Evolutionary conservation across 2,113 vertebrate genomes (phyloP).

Genomic region (Micromys minutus): DNA sequence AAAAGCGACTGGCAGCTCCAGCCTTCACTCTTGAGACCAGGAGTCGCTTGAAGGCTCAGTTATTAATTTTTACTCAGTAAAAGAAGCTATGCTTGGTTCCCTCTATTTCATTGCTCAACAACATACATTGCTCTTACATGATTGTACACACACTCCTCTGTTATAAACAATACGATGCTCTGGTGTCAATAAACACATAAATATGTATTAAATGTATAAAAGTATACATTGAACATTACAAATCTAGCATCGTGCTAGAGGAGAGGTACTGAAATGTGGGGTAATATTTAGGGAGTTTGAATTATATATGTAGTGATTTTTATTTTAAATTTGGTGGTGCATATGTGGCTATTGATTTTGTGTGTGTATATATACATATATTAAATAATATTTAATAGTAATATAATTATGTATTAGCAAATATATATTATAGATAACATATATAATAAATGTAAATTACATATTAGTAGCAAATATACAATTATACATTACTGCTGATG

Average conservation of each 20-base stretch:
- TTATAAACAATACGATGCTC: neutral
- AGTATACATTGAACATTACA: neutral
- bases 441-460: neutral
- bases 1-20: neutral
- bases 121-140: neutral
- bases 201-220: neutral
- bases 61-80: slow-evolving; percentile 14
- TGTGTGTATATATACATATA: neutral
- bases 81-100: neutral
- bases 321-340: slow-evolving; percentile 28
- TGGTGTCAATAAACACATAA: neutral
- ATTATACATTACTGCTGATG: neutral
- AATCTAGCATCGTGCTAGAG: neutral
- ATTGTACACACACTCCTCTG: neutral
- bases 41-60: neutral
- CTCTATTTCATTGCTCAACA: neutral
- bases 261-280: neutral
- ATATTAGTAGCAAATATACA: neutral
- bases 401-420: neutral
- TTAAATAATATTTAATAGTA: neutral
- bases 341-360: neutral
- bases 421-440: neutral
- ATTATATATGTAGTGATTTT: slow-evolving; percentile 14
- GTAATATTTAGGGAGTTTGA: neutral
- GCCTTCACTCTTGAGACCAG: neutral